Evolutionary conservation across 2,888 invertebrate species (phyloP), one percentile per base, ranked within the genome.

Genomic region (Lottia scabra): DNA sequence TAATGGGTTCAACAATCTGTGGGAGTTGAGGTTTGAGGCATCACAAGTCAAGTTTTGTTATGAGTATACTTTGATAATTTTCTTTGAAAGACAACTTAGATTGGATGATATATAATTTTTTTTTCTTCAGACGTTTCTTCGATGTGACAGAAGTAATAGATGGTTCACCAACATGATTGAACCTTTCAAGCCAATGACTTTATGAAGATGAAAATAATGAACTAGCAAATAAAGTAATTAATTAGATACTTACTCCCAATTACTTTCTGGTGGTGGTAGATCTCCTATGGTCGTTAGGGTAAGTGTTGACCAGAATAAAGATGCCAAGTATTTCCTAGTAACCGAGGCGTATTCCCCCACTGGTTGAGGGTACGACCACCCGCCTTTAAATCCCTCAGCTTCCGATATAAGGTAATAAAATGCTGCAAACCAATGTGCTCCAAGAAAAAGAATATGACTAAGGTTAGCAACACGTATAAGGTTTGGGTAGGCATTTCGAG

Each of bases 391-490:
- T 10, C 84, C 84, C 70, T 88, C 88, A 2, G 87, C 87, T 88
- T 97, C 96, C 8, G 97, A 97, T 72, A 98, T 92, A 86, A 98
- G 91, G 91, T 95, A 98, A 92, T 98, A 98, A 92, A 98, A 98
- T 90, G 97, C 98, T 72, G 98, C 98, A 89, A 98, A 98, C 98
- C 98, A 98, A 89, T 98, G 98, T 68, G 97, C 97, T 84, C 97
- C 92, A 86, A 98, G 95, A 84, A 98, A 93, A 80, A 98, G 92
- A 85, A 98, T 97, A 90, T 98, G 98, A 82, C 97, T 96, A 77
- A 98, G 92, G 91, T 97, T 98, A 87, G 96, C 93, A 80, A 98
- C 98, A 19, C 98, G 92, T 95, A 97, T 97, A 89, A 98, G 93
- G 91, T 98, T 98, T 30, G 98, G 98, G 91, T 96, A 98, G 74